Evolutionary conservation across 2,888 invertebrate species (phyloP).

Genomic region (Zygaena filipendulae): DNA sequence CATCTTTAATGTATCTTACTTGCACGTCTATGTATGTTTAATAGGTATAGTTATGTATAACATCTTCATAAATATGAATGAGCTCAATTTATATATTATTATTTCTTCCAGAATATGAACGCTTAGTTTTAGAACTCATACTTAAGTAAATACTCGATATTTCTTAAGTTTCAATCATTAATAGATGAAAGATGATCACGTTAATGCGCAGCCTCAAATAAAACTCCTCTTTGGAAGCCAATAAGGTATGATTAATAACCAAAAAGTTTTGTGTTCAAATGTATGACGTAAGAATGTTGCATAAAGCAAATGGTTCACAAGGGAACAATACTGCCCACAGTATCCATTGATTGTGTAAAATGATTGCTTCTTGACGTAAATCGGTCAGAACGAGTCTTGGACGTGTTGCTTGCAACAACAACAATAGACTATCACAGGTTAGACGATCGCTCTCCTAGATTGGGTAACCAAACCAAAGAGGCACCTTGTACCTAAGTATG

Average conservation of each 20-base stretch:
- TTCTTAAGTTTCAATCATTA: too few species aligned
- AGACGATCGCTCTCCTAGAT: constrained; percentile 10
- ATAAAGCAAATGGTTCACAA: constrained; percentile 13
- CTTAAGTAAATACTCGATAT: too few species aligned
- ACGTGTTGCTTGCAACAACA: constrained; percentile 27
- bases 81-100: too few species aligned
- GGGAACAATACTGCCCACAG: constrained; percentile 27
- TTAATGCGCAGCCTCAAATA: too few species aligned
- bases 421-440: constrained; percentile 2
- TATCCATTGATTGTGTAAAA: constrained; percentile 32
- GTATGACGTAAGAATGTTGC: constrained; percentile 20
- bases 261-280: constrained; percentile 36
- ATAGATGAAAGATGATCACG: too few species aligned
- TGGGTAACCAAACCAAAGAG: constrained; percentile 10
- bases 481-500: constrained; percentile 20
- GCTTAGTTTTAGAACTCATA: too few species aligned
- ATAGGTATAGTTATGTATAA: too few species aligned
- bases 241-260: constrained; percentile 57
- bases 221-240: too few species aligned
- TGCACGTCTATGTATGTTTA: too few species aligned
- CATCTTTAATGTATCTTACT: too few species aligned
- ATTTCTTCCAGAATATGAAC: too few species aligned
- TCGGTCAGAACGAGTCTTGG: constrained; percentile 34
- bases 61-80: too few species aligned
- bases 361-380: constrained; percentile 53